Conservation (phyloP, 2,797 vertebrate species). For the Brachymystax lenok region DNA sequence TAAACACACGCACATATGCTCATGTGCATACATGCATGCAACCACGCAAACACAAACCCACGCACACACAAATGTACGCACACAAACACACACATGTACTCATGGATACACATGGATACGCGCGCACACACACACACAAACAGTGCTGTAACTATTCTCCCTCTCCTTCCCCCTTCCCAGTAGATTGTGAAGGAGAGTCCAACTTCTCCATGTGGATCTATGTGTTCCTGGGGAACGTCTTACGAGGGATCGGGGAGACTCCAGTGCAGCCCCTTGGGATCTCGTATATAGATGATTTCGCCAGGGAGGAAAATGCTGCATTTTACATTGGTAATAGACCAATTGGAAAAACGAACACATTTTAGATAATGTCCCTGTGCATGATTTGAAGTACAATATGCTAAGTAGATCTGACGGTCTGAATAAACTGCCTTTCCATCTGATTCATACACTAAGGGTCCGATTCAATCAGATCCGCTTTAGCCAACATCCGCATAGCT, state of each 20-base stretch:
- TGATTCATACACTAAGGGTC: not conserved
- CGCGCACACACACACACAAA: not conserved
- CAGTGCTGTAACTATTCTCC: not conserved
- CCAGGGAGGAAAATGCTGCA: slow-evolving; percentile 74
- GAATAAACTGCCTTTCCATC: not conserved
- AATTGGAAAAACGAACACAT: not conserved
- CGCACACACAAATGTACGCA: too few species aligned
- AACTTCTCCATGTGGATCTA: slow-evolving; percentile 68
- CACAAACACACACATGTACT: not conserved
- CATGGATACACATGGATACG: not conserved
- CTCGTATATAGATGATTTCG: slow-evolving; percentile 51
- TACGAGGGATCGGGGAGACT: slow-evolving; percentile 76
- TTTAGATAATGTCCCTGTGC: not conserved
- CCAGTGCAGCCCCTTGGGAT: slow-evolving; percentile 74
- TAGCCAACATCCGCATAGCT: too few species aligned
- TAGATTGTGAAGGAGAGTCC: slow-evolving; percentile 68
- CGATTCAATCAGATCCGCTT: too few species aligned
- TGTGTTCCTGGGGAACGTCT: slow-evolving; percentile 61
- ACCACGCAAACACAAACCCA: too few species aligned
- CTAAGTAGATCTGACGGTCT: not conserved
- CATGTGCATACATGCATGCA: not conserved
- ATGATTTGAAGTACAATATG: not conserved
- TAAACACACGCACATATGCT: not conserved
- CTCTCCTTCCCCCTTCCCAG: slow-evolving; percentile 18
- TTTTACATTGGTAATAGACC: slow-evolving; percentile 74